Evolutionary conservation across 2,113 vertebrate species (phyloP), one percentile per base, ranked within the genome.

Genomic region (Halichoerus grypus): DNA sequence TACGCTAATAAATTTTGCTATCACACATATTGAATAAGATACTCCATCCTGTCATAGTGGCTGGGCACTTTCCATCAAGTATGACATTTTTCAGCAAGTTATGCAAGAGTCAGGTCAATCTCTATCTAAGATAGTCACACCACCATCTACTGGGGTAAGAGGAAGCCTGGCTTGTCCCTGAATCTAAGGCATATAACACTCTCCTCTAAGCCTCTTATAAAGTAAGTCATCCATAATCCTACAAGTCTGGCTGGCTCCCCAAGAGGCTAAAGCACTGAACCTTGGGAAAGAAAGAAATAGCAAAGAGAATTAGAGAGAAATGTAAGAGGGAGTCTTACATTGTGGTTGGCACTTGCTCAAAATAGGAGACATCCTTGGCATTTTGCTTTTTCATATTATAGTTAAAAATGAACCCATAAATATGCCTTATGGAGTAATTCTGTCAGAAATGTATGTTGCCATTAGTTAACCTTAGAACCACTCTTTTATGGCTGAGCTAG

Each of bases 401-500:
- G 63, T 91, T 91, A 74, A 94, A 92, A 94, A 80, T 69, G 24
- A 95, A 95, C 61, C n/a, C 39, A 83, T 82, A 95, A 82, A 72
- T 72, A 89, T 90, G 13, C 36, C 39, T 53, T 82, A 39, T 59
- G 36, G 26, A 46, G 18, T 85, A 74, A 84, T 95, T 88, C 24
- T 80, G 65, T 21, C 24, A 76, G 77, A 91, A 71, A 69, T 88
- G 5, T 84, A 74, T 61, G 8, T 76, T 81, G 63, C 51, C 55
- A 42, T 96, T 92, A 49, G 82, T 84, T 94, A 83, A 51, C 26
- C 22, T 77, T 77, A 55, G 12, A 95, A 82, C 46, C 21, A 71
- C n/a, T 95, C 51, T 14, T 82, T 89, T 46, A 71, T 87, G 42
- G 33, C 14, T 15, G 15, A 87, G 31, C 36, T 89, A 77, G n/a